A percentile compares a stretch with the other conserved stretches of the same genome.
These are phyloP conservation scores for Poeciliopsis infans DNA, from an alignment of 2,797 vertebrate genomes.

Conservation along the genomic window DNA sequence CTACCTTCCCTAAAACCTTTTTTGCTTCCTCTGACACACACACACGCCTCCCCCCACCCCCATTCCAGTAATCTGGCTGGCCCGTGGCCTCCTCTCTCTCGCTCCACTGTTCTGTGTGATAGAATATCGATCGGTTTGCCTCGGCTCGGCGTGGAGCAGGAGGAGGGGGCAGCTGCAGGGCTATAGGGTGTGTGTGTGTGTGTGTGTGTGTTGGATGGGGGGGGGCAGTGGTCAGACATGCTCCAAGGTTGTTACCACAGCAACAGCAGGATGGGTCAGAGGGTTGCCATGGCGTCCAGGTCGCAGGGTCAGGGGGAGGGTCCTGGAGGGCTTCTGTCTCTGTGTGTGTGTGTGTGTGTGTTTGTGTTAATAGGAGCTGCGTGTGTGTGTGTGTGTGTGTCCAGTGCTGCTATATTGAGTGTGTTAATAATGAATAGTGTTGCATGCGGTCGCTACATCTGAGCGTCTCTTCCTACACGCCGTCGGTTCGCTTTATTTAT, in stretches of 20 bases:
- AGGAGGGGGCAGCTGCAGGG: constrained; percentile 55
- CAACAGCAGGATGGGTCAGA: constrained; percentile 82
- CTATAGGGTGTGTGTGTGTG: constrained; percentile 45
- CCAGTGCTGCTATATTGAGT: constrained; percentile 65
- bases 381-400: constrained; percentile 57
- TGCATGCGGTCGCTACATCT: constrained; percentile 52
- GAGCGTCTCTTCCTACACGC: constrained; percentile 24
- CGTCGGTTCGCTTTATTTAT: constrained; percentile 13
- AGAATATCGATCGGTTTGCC: constrained; percentile 87
- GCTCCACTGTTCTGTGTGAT: constrained; percentile 88
- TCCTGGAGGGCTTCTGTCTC: constrained; percentile 58
- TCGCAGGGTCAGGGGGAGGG: constrained; percentile 78
- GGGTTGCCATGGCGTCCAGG: constrained; percentile 85
- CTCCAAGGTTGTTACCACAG: constrained; percentile 86
- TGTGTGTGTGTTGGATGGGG: constrained; percentile 41
- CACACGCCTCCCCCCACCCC: constrained; percentile 13
- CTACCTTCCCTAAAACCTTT: constrained; percentile 73
- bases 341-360: constrained; percentile 44
- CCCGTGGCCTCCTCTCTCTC: constrained; percentile 82
- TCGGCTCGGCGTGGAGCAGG: constrained; percentile 74
- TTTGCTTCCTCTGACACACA: constrained; percentile 63
- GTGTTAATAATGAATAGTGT: constrained; percentile 76
- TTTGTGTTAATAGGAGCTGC: constrained; percentile 61
- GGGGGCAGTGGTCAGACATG: constrained; percentile 81
- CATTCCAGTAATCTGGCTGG: constrained; percentile 82